A percentile compares a stretch with the other conserved stretches of the same genome.
Evolutionary conservation across 2,113 vertebrate species (phyloP).

Genomic region (Mystacornis crossleyi): DNA sequence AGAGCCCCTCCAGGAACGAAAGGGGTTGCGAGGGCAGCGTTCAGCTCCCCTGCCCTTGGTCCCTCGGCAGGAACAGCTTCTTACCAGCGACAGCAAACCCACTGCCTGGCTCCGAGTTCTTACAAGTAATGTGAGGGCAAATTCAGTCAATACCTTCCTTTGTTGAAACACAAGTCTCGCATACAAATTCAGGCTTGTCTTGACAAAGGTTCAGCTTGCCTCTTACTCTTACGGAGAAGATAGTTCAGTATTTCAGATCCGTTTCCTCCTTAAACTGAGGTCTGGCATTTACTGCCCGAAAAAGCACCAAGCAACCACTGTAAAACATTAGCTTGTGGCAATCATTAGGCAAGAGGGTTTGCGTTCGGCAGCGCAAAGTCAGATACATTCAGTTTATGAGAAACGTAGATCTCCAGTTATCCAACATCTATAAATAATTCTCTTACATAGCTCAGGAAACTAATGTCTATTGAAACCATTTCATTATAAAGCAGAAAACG

Average conservation of each 20-base stretch:
- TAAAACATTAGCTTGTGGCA: neutral
- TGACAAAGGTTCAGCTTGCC: neutral
- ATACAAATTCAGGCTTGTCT: neutral
- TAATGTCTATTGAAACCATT: neutral
- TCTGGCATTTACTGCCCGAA: neutral
- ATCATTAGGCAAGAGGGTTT: neutral
- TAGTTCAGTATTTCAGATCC: neutral
- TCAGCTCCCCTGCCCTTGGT: neutral
- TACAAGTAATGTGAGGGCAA: rapidly evolving
- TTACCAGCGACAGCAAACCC: neutral
- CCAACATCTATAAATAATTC: neutral
- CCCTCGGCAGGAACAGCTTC: neutral
- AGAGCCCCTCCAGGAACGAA: neutral
- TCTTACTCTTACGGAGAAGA: neutral
- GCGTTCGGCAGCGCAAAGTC: neutral
- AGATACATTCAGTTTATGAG: neutral
- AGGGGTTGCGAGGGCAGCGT: neutral
- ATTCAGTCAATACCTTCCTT: neutral
- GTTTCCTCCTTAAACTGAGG: neutral
- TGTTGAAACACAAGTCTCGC: neutral
- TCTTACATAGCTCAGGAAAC: neutral
- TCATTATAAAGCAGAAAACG: neutral
- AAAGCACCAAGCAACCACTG: neutral
- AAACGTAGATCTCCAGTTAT: neutral
- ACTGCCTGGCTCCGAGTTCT: neutral